phyloP scores from a whole-genome alignment of 2,113 vertebrate species.

The Hyla sarda region DNA sequence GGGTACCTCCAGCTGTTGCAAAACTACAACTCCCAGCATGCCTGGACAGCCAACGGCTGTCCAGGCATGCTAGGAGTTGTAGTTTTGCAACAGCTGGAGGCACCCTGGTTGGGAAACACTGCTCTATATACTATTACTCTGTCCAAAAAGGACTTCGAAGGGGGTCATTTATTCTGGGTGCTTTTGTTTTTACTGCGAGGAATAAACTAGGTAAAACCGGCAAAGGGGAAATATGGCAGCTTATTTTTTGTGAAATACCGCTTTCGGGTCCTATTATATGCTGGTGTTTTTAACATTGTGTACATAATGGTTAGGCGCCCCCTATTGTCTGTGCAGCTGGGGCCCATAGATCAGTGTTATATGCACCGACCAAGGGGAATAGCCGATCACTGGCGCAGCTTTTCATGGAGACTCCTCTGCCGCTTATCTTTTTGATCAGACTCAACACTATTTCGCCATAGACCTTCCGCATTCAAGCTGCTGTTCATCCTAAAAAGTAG shows the following conservation, averaged over 20 bases:
- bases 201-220: not conserved
- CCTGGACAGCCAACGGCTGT: too few relatives aligned
- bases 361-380: not conserved
- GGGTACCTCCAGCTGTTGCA: too few relatives aligned
- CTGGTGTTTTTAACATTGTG: not conserved
- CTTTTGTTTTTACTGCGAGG: conserved; percentile 11
- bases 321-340: not conserved
- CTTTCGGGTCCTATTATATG: not conserved
- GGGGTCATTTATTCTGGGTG: conserved; percentile 22
- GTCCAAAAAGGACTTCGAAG: conserved; percentile 18
- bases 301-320: not conserved
- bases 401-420: not conserved
- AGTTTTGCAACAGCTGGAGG: too few relatives aligned
- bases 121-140: conserved; percentile 29
- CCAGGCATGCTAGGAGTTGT: too few relatives aligned
- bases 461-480: not conserved
- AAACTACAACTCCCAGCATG: too few relatives aligned
- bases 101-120: too few relatives aligned
- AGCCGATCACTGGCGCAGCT: not conserved
- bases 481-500: not conserved
- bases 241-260: not conserved
- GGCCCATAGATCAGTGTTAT: too few relatives aligned
- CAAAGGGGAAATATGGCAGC: conserved; percentile 26
- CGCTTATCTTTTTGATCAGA: not conserved
- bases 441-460: conserved; percentile 6